Evolutionary conservation across 2,113 vertebrate species (phyloP).

Genomic region (Gallinago jamesoni): DNA sequence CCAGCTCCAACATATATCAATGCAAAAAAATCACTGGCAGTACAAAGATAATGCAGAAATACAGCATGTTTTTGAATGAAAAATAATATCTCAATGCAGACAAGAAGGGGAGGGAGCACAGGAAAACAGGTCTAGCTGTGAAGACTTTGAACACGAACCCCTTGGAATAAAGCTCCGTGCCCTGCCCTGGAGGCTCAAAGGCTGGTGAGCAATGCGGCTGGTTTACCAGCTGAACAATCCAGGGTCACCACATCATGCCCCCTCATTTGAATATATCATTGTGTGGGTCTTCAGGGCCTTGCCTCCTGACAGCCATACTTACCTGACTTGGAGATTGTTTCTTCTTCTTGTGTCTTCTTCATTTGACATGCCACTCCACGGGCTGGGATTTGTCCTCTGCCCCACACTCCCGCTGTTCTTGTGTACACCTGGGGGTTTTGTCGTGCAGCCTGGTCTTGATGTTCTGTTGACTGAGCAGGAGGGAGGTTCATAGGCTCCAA

Average conservation of each 20-base stretch:
- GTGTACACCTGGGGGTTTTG: not conserved
- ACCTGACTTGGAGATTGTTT: not conserved
- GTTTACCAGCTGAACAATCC: not conserved
- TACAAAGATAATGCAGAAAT: not conserved
- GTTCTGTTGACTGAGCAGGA: not conserved
- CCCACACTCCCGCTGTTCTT: not conserved
- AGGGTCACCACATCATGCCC: not conserved
- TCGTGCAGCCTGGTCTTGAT: not conserved
- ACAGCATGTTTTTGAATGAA: not conserved
- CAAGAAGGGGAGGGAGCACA: not conserved
- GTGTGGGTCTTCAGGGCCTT: not conserved
- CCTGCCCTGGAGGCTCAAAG: not conserved
- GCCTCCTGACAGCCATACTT: not conserved
- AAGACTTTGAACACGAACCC: not conserved
- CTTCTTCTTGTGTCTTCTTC: not conserved
- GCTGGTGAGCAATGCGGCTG: not conserved
- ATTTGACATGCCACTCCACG: not conserved
- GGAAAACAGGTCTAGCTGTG: not conserved
- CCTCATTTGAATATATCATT: not conserved
- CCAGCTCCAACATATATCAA: not conserved
- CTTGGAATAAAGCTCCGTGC: not conserved
- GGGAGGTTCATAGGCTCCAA: not conserved
- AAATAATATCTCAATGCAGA: not conserved
- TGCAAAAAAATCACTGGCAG: conserved; percentile 12
- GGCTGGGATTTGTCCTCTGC: not conserved